These are phyloP conservation scores for Oxyscelio sp. DNA, from an alignment of 2,888 invertebrate genomes.

Conservation along the genomic window DNA sequence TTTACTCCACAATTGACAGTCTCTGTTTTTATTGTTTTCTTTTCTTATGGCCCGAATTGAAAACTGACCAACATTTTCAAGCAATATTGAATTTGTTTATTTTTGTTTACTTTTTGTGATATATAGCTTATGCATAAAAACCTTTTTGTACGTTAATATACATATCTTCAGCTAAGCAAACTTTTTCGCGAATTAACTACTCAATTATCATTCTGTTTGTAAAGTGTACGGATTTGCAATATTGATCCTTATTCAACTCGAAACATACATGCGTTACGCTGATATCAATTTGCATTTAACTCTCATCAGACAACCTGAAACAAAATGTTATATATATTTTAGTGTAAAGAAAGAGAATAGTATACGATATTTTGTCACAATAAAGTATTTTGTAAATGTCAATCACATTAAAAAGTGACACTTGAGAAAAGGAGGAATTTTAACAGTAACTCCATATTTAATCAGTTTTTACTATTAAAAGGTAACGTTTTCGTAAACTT, in stretches of 20 bases:
- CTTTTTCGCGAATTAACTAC: not conserved
- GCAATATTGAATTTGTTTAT: not conserved
- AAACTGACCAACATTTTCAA: not conserved
- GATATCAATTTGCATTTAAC: slow-evolving; percentile 5
- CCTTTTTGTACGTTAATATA: not conserved
- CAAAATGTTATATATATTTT: slow-evolving; percentile 41
- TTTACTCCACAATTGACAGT: not conserved
- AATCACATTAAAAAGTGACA: not conserved
- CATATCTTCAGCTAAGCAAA: not conserved
- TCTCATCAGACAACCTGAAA: not conserved
- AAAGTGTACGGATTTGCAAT: not conserved
- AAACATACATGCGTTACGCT: not conserved
- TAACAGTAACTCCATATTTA: too few relatives aligned
- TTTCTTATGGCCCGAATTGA: not conserved
- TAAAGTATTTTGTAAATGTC: slow-evolving; percentile 27
- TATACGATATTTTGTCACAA: slow-evolving; percentile 36
- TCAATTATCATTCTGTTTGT: not conserved
- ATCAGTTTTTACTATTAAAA: too few relatives aligned
- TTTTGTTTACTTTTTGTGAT: too few relatives aligned
- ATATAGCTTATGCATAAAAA: not conserved
- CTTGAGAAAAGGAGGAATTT: too few relatives aligned
- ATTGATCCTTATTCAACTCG: not conserved
- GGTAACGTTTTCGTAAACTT: too few relatives aligned
- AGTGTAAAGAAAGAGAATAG: slow-evolving; percentile 10
- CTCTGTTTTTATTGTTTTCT: slow-evolving; percentile 1